Evolutionary conservation across 2,888 invertebrate species (phyloP).

Genomic region (Carabus problematicus): DNA sequence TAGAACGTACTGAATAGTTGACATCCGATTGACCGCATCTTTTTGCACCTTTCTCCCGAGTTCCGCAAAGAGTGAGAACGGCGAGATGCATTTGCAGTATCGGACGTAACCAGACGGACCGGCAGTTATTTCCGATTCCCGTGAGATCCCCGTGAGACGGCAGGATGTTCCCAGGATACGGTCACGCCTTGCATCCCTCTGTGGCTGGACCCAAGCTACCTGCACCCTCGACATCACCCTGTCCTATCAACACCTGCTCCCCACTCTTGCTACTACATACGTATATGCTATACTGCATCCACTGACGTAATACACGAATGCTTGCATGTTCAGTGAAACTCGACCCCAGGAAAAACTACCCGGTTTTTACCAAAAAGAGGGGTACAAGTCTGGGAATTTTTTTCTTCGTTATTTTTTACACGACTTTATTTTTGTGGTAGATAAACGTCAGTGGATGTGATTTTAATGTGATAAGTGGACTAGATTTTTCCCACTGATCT

Average conservation of each 20-base stretch:
- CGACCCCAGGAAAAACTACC: too few species aligned
- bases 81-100: not conserved
- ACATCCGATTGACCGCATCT: not conserved
- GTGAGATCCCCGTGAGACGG: constrained; percentile 18
- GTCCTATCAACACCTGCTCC: constrained; percentile 19
- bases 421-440: too few species aligned
- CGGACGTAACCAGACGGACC: not conserved
- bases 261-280: not conserved
- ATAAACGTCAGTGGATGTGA: too few species aligned
- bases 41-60: not conserved
- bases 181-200: constrained; percentile 9
- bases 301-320: too few species aligned
- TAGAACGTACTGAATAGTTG: too few species aligned
- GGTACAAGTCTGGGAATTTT: too few species aligned
- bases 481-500: too few species aligned
- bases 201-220: constrained; percentile 10
- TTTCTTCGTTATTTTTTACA: too few species aligned
- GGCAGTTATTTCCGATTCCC: constrained; percentile 22
- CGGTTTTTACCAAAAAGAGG: too few species aligned
- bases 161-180: constrained; percentile 36
- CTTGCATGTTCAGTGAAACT: too few species aligned
- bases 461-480: too few species aligned
- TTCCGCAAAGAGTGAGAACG: not conserved
- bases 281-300: too few species aligned
- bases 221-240: constrained; percentile 17